Base-by-base conservation (phyloP, 2,888 invertebrate species). In the Pachymerium ferrugineum region DNA sequence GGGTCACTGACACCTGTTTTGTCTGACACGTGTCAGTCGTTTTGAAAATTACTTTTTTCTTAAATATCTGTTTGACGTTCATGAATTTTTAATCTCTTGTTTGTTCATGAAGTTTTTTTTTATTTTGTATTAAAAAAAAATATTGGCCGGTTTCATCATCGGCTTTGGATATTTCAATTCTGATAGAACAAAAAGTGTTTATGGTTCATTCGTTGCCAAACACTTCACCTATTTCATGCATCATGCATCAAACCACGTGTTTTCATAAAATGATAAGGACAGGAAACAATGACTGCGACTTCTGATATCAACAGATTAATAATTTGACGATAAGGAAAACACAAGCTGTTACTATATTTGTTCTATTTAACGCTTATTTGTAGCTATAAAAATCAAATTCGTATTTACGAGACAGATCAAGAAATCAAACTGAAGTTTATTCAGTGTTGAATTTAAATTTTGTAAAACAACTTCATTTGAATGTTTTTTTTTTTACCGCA, bases 1-100 rank as follows among this genome's bases (percentile, higher is more conserved):
- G 25, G 62, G 62, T 62, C 62, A 62, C 25, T 62, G 62, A 62
- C 62, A 62, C 62, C 62, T 62, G 62, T 62, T 62, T 62, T 62
- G 62, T 62, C 62, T 62, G 62, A 62, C 62, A 62, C 62, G 62
- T 62, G 62, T 28, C 25, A 38, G 3, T 3, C 8, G 14, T n/a
- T n/a, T 8, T 38, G 38, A 38, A 14, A 38, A 22, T 19, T 25
- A 62, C n/a, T n/a, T n/a, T 47, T 47, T 47, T 47, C n/a, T n/a
- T 6, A 47, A 47, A 54, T 22, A 54, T 22, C 19, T 54, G 19
- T 0, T 1, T 0, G 10, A 54, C 22, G 19, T 19, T 1, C 4
- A 2, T 19, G 47, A 38, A 38, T 38, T 38, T 38, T 38, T 38
- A n/a, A 4, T 38, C 14, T 38, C 12, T 3, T 38, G 14, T 38